phyloP scores from a whole-genome alignment of 2,888 invertebrate genomes.

The Synergus gifuensis region DNA sequence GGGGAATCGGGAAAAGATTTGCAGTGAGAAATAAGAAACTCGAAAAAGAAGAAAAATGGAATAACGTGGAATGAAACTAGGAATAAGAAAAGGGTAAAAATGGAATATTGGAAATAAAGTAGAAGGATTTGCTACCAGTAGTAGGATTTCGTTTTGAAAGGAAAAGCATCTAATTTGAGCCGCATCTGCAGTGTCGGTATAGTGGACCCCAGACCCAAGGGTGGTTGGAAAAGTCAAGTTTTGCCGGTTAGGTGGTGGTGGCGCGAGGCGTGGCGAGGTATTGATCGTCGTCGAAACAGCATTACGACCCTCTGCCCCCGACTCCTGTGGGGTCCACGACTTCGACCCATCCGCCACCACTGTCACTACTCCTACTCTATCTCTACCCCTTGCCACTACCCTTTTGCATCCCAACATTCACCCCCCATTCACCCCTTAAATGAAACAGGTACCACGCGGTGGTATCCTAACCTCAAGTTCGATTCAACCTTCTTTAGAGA shows the following conservation, averaged over 20 bases:
- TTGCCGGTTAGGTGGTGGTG: slow-evolving; percentile 66
- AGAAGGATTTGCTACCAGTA: background rate
- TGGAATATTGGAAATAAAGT: background rate
- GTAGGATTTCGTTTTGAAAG: slow-evolving; percentile 13
- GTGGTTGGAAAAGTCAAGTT: slow-evolving; percentile 63
- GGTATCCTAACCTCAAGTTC: background rate
- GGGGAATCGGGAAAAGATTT: background rate
- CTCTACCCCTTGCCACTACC: slow-evolving; percentile 40
- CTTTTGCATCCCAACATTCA: slow-evolving; percentile 42
- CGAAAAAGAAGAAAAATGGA: background rate
- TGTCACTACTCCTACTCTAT: slow-evolving; percentile 46
- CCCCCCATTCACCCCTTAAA: slow-evolving; percentile 15
- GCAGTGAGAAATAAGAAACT: background rate
- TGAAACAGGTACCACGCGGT: slow-evolving; percentile 21
- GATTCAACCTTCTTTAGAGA: too few relatives aligned
- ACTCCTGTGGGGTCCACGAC: slow-evolving; percentile 48
- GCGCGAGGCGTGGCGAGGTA: slow-evolving; percentile 76
- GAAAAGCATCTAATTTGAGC: background rate
- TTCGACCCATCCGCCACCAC: slow-evolving; percentile 45
- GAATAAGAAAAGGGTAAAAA: slow-evolving; percentile 6
- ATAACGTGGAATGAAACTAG: too few relatives aligned
- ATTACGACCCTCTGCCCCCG: slow-evolving; percentile 59
- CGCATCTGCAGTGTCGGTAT: slow-evolving; percentile 20
- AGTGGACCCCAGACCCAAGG: slow-evolving; percentile 45
- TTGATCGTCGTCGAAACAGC: slow-evolving; percentile 72